phyloP scores from a whole-genome alignment of 2,797 vertebrate genomes.

The Rhodeus uyekii region DNA sequence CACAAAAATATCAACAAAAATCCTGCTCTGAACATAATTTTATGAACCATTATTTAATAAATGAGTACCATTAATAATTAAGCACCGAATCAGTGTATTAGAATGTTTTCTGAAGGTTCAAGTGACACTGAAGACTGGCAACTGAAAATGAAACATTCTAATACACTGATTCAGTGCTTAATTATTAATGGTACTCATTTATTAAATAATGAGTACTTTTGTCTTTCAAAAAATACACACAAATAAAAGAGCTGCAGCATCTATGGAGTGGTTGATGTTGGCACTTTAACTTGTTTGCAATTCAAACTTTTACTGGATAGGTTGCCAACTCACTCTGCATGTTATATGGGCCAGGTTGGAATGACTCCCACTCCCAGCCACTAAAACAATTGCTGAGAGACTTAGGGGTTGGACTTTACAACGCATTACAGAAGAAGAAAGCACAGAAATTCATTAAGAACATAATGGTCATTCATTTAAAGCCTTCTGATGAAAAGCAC shows the following conservation, averaged over 20 bases:
- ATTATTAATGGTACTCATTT: background rate
- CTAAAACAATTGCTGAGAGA: background rate
- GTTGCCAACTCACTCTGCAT: slow-evolving; percentile 16
- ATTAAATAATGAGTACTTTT: background rate
- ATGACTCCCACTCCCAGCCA: background rate
- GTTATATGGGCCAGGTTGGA: background rate
- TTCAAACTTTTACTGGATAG: background rate
- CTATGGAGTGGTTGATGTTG: background rate
- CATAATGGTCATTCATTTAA: slow-evolving; percentile 3
- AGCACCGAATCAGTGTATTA: background rate
- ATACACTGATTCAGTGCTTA: background rate
- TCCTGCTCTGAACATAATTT: background rate
- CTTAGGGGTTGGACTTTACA: background rate
- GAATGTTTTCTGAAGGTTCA: background rate
- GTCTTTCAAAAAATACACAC: background rate
- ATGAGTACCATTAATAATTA: background rate
- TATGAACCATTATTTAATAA: background rate
- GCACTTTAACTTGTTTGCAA: background rate
- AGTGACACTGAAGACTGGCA: background rate
- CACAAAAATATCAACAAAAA: background rate
- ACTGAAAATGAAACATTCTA: background rate
- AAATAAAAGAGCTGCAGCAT: background rate
- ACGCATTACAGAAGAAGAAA: slow-evolving; percentile 11
- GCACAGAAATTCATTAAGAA: slow-evolving; percentile 17
- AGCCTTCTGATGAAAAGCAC: slow-evolving; percentile 15